Percentiles rank a stretch among this genome's conserved stretches.
phyloP scores from a whole-genome alignment of 2,888 invertebrate genomes.

The Helicoverpa assulta region DNA sequence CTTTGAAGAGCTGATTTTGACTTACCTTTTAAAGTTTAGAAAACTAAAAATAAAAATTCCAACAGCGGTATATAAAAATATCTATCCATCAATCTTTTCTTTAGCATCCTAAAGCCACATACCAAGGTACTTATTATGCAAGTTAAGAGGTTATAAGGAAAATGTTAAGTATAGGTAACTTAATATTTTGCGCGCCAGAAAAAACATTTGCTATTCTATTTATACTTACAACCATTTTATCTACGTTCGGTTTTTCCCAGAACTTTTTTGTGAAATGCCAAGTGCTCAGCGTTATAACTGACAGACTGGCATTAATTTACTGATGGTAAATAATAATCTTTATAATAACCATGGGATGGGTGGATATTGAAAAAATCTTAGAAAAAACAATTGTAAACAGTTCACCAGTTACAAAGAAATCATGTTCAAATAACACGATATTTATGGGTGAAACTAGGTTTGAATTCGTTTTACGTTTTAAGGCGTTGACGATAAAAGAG shows the following conservation, averaged over 20 bases:
- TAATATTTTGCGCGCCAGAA: constrained; percentile 5
- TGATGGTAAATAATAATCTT: no score
- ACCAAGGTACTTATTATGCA: background rate
- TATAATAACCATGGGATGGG: no score
- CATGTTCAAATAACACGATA: no score
- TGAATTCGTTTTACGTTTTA: no score
- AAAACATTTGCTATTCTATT: constrained; percentile 13
- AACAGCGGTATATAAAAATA: no score
- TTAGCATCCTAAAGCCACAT: background rate
- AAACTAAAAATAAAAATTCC: no score
- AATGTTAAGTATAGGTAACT: constrained; percentile 4
- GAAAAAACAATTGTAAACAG: no score
- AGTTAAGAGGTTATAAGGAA: constrained; percentile 19
- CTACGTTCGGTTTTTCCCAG: constrained; percentile 23
- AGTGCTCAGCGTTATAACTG: constrained; percentile 3
- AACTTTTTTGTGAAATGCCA: constrained; percentile 20
- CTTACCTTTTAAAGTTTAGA: background rate
- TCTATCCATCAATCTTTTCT: background rate
- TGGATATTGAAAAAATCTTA: no score
- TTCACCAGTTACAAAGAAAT: no score
- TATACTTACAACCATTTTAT: background rate
- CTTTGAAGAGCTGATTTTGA: background rate
- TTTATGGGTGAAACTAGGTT: no score
- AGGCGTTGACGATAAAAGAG: no score
- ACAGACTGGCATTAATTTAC: no score